These are phyloP conservation scores for Phocoena sinus DNA, from an alignment of 2,113 vertebrate species.

Conservation along the genomic window DNA sequence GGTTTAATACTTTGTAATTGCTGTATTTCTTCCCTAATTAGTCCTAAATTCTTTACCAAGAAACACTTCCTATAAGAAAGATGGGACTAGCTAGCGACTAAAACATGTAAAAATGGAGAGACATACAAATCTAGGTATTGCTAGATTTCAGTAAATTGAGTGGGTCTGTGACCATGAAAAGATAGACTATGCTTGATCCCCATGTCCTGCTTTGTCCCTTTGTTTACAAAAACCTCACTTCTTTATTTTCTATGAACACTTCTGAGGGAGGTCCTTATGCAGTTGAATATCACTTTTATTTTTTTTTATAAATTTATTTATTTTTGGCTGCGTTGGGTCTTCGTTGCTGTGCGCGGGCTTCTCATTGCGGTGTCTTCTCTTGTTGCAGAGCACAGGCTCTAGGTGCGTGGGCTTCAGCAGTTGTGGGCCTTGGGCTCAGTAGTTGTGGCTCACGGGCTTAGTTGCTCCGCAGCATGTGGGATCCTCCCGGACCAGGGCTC, in stretches of 20 bases:
- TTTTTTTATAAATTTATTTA: no score
- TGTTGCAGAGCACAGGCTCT: no score
- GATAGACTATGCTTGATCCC: background rate
- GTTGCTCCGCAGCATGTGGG: no score
- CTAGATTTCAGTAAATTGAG: background rate
- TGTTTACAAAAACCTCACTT: background rate
- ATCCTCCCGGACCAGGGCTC: no score
- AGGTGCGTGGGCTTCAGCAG: no score
- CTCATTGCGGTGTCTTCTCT: no score
- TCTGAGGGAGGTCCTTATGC: background rate
- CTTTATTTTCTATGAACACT: background rate
- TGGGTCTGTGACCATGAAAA: background rate
- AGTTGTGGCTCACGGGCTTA: no score
- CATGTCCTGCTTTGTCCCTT: background rate
- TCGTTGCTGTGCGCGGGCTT: no score
- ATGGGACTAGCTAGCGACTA: background rate
- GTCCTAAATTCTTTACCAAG: background rate
- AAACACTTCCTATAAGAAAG: background rate
- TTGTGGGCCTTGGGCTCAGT: no score
- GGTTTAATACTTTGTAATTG: background rate
- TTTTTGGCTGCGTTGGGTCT: no score
- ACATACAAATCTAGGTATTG: background rate
- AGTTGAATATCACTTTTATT: background rate
- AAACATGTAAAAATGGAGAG: background rate
- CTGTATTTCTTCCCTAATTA: background rate